Evolutionary conservation across 2,888 invertebrate species (phyloP), one percentile per base, ranked within the genome.

Genomic region (Napeogenes sylphis): DNA sequence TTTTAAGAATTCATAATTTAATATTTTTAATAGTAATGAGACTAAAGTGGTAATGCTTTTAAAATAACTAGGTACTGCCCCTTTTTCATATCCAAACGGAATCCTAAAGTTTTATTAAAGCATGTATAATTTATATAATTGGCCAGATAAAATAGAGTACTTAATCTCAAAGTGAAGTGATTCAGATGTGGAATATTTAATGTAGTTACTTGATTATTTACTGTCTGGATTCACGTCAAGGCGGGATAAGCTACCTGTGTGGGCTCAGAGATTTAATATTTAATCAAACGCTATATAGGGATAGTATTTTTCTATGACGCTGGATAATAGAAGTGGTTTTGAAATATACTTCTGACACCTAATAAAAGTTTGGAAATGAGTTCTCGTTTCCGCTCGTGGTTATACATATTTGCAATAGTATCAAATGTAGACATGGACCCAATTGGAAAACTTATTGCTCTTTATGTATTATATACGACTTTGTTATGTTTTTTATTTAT

Each of bases 251-350:
- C 80, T 56, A 71, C 73, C 72, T 81, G 77, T 81, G 82, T 80
- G 83, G 75, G 77, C 74, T 65, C 65, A 64, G 75, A 77, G 82
- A 81, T 83, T 83, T 83, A 80, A 81, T 82, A 82, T 80, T 81
- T 81, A 83, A 84, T 82, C 80, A 76, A 75, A 77, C 75, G 72
- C 75, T 76, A 68, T 64, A 76, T 79, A 79, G 71, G 65, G 74
- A 70, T 63, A 71, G 73, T 72, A 75, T 54, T 68, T 61, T 63
- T 69, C 58, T 63, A 59, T 55, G 55, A 60, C 58, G 51, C 12
- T 45, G 53, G 53, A 63, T 59, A 63, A 63, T 60, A 57, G 59
- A 59, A 60, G 51, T 56, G 45, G 56, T 54, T 59, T 46, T 38
- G 56, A 46, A 58, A 58, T 55, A 54, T 56, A 62, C 45, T 62